phyloP scores from a whole-genome alignment of 2,113 vertebrate genomes.

The Melanocharis versteri region DNA sequence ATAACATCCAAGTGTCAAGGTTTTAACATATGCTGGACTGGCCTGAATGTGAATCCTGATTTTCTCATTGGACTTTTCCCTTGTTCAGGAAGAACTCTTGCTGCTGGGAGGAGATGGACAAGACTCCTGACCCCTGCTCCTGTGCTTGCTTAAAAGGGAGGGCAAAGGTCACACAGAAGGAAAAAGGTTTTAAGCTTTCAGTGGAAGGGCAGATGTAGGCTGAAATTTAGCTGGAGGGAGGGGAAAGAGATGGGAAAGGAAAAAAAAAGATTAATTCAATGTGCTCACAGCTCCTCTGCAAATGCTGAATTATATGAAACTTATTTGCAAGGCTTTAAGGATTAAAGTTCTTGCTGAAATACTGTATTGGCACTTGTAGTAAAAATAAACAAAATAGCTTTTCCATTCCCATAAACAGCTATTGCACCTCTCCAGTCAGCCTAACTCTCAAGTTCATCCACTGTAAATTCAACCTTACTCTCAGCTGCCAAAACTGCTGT shows the following conservation, averaged over 20 bases:
- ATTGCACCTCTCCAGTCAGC: background rate
- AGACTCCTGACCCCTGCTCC: background rate
- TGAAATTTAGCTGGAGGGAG: slow-evolving; percentile 1
- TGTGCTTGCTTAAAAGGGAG: background rate
- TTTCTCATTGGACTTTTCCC: background rate
- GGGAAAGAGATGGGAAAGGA: background rate
- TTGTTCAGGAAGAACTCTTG: background rate
- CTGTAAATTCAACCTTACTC: background rate
- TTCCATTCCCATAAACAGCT: background rate
- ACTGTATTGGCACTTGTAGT: background rate
- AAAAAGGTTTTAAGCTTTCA: background rate
- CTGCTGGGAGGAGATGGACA: background rate
- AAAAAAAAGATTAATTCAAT: background rate
- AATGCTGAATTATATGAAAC: background rate
- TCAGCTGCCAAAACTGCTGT: background rate
- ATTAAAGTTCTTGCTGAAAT: background rate
- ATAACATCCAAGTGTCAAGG: background rate
- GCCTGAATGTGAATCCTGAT: background rate
- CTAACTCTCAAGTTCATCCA: background rate
- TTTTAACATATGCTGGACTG: background rate
- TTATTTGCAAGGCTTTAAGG: background rate
- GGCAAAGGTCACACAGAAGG: background rate
- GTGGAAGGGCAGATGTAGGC: background rate
- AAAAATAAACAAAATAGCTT: background rate
- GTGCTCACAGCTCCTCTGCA: background rate